Conservation (phyloP, 2,888 invertebrate species). For the Stenotaenia linearis region DNA sequence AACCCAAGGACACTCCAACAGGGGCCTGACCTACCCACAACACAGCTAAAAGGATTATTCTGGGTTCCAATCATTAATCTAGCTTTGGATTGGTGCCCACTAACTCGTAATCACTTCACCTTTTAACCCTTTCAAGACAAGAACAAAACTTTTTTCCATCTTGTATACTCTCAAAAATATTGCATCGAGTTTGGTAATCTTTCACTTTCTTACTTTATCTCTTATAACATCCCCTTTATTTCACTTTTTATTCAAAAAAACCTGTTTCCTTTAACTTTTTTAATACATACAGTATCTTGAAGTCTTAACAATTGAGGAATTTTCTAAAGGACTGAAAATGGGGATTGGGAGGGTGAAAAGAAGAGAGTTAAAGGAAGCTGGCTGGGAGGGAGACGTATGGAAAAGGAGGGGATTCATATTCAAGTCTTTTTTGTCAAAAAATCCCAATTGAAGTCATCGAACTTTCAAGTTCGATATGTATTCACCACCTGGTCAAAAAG, state of each 20-base stretch:
- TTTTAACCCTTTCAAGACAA: conserved; percentile 1
- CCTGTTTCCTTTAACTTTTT: conserved; percentile 1
- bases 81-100: conserved; percentile 15
- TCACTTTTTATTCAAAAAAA: background rate
- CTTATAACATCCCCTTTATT: background rate
- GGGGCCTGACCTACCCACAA: background rate
- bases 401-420: background rate
- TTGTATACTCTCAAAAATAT: background rate
- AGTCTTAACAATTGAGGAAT: background rate
- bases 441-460: conserved; percentile 3
- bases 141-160: background rate
- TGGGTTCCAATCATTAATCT: conserved; percentile 7
- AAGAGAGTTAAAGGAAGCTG: background rate
- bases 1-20: background rate
- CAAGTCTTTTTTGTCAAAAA: background rate
- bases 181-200: background rate
- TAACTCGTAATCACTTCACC: conserved; percentile 12
- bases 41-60: background rate
- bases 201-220: background rate
- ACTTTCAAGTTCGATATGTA: background rate
- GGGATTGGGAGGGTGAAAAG: background rate
- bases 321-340: background rate
- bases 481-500: conserved; percentile 1
- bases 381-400: background rate
- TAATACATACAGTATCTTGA: background rate